Evolutionary conservation across 2,113 vertebrate genomes (phyloP).

Genomic region (Cichladusa arquata): DNA sequence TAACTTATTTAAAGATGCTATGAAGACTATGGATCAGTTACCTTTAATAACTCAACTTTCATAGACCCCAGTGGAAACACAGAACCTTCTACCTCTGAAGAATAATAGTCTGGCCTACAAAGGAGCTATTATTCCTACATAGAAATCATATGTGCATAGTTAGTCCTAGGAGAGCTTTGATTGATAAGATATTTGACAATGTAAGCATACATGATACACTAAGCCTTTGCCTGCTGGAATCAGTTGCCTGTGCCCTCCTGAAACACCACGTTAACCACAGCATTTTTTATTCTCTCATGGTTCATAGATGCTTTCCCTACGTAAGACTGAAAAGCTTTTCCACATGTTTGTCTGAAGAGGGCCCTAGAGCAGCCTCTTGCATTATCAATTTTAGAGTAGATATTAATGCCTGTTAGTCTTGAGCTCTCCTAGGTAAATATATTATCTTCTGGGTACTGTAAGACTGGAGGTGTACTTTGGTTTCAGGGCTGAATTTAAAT

Average conservation of each 20-base stretch:
- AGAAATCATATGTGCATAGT: background rate
- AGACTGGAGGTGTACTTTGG: background rate
- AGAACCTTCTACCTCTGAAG: background rate
- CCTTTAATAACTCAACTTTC: background rate
- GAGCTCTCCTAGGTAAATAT: background rate
- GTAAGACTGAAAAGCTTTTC: background rate
- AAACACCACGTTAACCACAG: accelerated
- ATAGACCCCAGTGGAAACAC: background rate
- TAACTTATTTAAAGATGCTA: background rate
- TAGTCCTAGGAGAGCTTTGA: background rate
- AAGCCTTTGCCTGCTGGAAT: background rate
- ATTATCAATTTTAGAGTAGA: background rate
- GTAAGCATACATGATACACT: background rate
- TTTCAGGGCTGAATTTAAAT: background rate
- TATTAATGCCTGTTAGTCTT: background rate
- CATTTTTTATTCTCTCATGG: background rate
- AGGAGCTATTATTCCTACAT: background rate
- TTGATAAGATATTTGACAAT: background rate
- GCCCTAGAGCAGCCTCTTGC: background rate
- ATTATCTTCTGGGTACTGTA: background rate
- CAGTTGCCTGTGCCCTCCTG: background rate
- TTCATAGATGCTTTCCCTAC: background rate
- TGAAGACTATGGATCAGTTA: background rate
- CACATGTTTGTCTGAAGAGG: background rate
- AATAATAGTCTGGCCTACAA: background rate